Base-by-base conservation (phyloP, 2,888 invertebrate species). In the Polydrusus pterygomalis region DNA sequence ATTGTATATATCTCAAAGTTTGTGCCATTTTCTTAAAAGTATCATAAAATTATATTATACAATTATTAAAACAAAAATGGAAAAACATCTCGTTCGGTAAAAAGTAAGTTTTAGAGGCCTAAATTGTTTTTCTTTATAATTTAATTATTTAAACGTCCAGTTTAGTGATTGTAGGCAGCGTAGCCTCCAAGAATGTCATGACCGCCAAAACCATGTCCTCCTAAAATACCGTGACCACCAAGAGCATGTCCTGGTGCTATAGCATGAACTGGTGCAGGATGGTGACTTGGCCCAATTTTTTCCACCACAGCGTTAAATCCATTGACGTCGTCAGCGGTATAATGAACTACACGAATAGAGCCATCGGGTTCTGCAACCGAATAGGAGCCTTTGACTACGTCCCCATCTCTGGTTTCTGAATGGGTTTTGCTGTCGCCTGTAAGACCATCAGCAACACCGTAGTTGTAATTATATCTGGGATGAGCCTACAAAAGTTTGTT, bases 261-360 rank as follows among this genome's bases (percentile, higher is more conserved):
- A 30, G 30, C 67, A 67, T 49, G 67, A 25, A 25, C 60, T 49
- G 68, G 70, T 18, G 70, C 79, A 8, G 82, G 81, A 78, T 91
- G 91, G 17, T 90, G 80, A 40, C 86, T 88, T 0, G 91, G 91
- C 0, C 87, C 85, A 63, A 83, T 82, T 77, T 83, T 83, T 70
- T 84, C 84, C 7, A 85, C 85, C 1, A 85, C 84, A 2, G 85
- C 85, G 68, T 85, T 85, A 77, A 85, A 85, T 0, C 91, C 91
- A 75, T 90, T 88, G 0, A 91, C 85, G 0, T 90, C 84, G 73
- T 91, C 91, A 0, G 91, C 91, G 74, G 89, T 88, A 86, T 90
- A 90, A 67, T 89, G 87, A 71, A 90, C 90, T 79, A 88, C 88
- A 80, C 90, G 89, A 58, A 89, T 86, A 79, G 89, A 88, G 77